Evolutionary conservation across 1,140 invertebrate genomes (phyloP).

Genomic region (Trachymyrmex cornetzi): DNA sequence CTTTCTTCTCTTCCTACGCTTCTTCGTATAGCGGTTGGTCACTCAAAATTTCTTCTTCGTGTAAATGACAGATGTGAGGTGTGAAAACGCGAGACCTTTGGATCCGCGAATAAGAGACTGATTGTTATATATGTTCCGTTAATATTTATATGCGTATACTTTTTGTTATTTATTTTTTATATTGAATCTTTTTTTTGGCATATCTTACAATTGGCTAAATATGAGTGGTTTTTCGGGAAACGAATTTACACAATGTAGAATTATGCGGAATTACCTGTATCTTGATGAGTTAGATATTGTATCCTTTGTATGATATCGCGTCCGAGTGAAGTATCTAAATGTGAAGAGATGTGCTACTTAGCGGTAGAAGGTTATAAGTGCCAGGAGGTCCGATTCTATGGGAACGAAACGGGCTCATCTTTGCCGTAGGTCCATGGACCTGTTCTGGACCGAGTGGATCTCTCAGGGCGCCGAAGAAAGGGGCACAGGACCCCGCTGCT

Average conservation of each 20-base stretch:
- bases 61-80: slow-evolving; percentile 25
- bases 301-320: neutral
- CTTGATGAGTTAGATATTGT: neutral
- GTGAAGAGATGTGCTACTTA: slow-evolving; percentile 21
- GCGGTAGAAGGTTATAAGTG: slow-evolving; percentile 62
- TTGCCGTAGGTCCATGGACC: slow-evolving; percentile 82
- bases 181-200: neutral
- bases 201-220: neutral
- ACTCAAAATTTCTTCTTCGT: slow-evolving; percentile 27
- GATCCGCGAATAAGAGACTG: slow-evolving; percentile 1
- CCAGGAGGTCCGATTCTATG: slow-evolving; percentile 68
- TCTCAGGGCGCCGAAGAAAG: slow-evolving; percentile 80
- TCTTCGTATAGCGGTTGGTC: slow-evolving; percentile 7
- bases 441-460: slow-evolving; percentile 79
- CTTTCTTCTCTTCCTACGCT: slow-evolving; percentile 53
- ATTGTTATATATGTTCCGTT: neutral
- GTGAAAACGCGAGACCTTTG: slow-evolving; percentile 32
- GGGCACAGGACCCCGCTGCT: slow-evolving; percentile 85
- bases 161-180: slow-evolving; percentile 17
- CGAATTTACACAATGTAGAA: neutral
- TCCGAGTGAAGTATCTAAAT: neutral
- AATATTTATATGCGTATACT: neutral
- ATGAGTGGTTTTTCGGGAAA: neutral
- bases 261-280: neutral
- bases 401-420: slow-evolving; percentile 77